Conservation (phyloP, 2,113 vertebrate genomes). For the Cromileptes altivelis region DNA sequence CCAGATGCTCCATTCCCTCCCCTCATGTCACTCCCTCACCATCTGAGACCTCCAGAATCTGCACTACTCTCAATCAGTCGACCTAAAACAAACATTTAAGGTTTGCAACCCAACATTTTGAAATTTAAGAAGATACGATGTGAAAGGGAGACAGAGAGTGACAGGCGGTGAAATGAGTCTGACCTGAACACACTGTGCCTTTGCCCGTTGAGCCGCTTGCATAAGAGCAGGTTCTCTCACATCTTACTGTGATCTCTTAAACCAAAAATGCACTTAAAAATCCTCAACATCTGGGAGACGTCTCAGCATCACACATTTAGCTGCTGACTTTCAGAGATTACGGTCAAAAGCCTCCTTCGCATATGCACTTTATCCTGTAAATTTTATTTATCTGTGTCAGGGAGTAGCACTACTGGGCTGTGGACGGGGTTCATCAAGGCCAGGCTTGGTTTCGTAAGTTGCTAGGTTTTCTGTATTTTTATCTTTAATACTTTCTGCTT, state of each 20-base stretch:
- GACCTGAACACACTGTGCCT: neutral
- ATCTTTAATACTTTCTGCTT: neutral
- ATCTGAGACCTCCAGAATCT: slow-evolving; percentile 53
- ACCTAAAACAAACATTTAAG: slow-evolving; percentile 31
- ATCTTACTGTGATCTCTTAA: slow-evolving; percentile 26
- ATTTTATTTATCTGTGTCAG: neutral
- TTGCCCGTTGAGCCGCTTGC: neutral
- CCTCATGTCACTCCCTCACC: slow-evolving; percentile 49
- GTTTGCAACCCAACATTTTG: slow-evolving; percentile 2
- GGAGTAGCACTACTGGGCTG: neutral
- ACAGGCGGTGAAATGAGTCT: neutral
- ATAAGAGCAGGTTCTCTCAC: slow-evolving; percentile 18
- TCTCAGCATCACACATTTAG: slow-evolving; percentile 15
- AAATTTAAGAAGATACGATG: neutral
- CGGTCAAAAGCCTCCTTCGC: neutral
- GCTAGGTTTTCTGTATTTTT: neutral
- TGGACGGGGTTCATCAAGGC: neutral
- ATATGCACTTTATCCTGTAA: neutral
- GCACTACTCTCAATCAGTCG: slow-evolving; percentile 26
- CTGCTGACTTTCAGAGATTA: slow-evolving; percentile 1
- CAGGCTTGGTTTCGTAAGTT: neutral
- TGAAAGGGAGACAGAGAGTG: neutral
- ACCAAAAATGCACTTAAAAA: slow-evolving; percentile 30
- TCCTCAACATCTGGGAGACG: slow-evolving; percentile 30
- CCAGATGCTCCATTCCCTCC: slow-evolving; percentile 77